Evolutionary conservation across 2,113 vertebrate species (phyloP), one percentile per base, ranked within the genome.

Genomic region (Equus quagga): DNA sequence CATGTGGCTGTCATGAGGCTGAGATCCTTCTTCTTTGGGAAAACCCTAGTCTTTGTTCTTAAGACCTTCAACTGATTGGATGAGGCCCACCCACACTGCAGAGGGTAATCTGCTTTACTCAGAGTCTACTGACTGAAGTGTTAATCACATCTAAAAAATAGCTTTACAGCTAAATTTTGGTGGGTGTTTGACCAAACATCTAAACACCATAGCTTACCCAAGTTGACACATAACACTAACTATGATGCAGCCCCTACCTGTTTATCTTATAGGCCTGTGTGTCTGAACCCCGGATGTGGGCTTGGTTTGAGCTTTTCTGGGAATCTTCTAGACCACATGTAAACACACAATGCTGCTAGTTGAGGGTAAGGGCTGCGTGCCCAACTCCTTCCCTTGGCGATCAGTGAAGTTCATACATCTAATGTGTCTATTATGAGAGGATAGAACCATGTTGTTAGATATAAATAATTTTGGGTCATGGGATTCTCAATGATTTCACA

Each of bases 191-290:
- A 64, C 5, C 73, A 41, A 41, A 19, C 5, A 23, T 1, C 6
- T 13, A 44, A n/a, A 9, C 19, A 31, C 51, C 9, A 18, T 24
- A 19, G 3, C 15, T 31, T 78, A 33, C 6, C 44, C 31, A 46
- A 13, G 10, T 4, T 31, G 51, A 70, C 36, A 41, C 5, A 13
- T 14, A 62, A 33, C 44, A 9, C 9, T 41, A 31, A 5, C 36
- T 9, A 1, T 12, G 41, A 19, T 15, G 7, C 2, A 36, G 18
- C 13, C 6, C 44, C 11, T 3, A 64, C 44, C 33, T 9, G 3
- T 94, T 62, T 36, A 14, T 13, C 41, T 54, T 7, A 12, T 5
- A 54, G n/a, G 49, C 73, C 60, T 54, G 11, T 58, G 67, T 51
- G 10, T 36, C 58, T 91, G 64, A 79, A 69, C 9, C 15, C 60